Base-by-base conservation (phyloP, 2,888 invertebrate species). In the Lepidochrysops patricia region DNA sequence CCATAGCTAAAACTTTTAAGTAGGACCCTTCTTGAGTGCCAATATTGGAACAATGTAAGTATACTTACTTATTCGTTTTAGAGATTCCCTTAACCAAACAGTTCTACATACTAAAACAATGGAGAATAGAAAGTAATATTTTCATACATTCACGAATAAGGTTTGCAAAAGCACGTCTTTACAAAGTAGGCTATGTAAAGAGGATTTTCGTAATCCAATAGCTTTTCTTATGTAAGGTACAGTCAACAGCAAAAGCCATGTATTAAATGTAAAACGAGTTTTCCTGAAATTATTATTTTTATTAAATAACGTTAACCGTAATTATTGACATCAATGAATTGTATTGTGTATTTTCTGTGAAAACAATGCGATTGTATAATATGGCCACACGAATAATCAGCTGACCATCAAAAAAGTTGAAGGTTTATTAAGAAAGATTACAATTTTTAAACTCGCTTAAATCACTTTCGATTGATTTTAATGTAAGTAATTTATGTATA, bases 171-270 rank as follows among this genome's bases (percentile, higher is more conserved):
- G 43, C 43, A 43, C 43, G 43, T 43, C 43, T 43, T 43, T 43
- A 43, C 29, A 56, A 26, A 59, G 59, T 59, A 52, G 50, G 37
- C 43, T 60, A 60, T 60, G 32, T 56, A 48, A 43, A 23, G 43
- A 43, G 52, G 26, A 52, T 52, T 57, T 57, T 23, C 35, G 6
- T 57, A 57, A 25, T 37, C 15, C 23, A 57, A 37, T 57, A 57
- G 35, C 26, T 35, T 26, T 25, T 37, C 25, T 57, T 57, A 57
- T 57, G 32, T 4, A 37, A 6, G 9, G 37, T 37, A 43, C 43
- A 43, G 43, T 43, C 9, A 19, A 43, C 43, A 43, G 23, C 3
- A 23, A 12, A 43, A 23, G 19, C 12, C 29, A 29, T 29, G 7
- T 12, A n/a, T n/a, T n/a, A 19, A 19, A 19, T 23, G 12, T 23